Conservation (phyloP, 1,140 invertebrate species). For the Manduca sexta region DNA sequence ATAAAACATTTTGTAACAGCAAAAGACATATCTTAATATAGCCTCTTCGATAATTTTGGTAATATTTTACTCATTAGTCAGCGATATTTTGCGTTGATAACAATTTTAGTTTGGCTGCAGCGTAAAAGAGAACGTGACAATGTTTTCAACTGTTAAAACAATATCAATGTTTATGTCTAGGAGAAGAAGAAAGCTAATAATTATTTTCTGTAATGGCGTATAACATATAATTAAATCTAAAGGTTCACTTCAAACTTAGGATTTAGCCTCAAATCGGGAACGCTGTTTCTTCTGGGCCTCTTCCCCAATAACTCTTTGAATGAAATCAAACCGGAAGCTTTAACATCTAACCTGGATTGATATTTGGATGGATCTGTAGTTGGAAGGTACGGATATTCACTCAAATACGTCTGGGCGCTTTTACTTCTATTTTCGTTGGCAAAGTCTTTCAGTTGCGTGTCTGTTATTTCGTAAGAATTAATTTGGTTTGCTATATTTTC, state of each 20-base stretch:
- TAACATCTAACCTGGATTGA: constrained; percentile 62
- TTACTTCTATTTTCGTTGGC: constrained; percentile 51
- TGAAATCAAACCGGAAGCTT: constrained; percentile 63
- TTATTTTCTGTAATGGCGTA: no score
- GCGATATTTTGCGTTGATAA: no score
- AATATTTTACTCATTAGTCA: no score
- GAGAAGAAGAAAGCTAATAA: no score
- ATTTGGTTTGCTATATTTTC: constrained; percentile 61
- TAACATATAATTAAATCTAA: constrained; percentile 26
- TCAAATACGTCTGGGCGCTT: constrained; percentile 67
- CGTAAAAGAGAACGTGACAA: no score
- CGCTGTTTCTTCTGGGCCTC: constrained; percentile 65
- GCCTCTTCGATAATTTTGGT: no score
- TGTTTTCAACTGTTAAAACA: no score
- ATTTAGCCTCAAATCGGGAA: constrained; percentile 63
- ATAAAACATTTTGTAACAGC: no score
- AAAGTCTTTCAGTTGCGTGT: constrained; percentile 56
- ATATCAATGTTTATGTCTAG: no score
- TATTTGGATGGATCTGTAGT: constrained; percentile 68
- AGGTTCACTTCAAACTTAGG: constrained; percentile 51
- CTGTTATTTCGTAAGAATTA: constrained; percentile 59
- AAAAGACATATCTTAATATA: no score
- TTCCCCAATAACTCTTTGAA: constrained; percentile 58
- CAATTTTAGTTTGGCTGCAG: no score
- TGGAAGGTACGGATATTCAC: constrained; percentile 68